Evolutionary conservation across 2,113 vertebrate species (phyloP).

Genomic region (Ailurus styani): DNA sequence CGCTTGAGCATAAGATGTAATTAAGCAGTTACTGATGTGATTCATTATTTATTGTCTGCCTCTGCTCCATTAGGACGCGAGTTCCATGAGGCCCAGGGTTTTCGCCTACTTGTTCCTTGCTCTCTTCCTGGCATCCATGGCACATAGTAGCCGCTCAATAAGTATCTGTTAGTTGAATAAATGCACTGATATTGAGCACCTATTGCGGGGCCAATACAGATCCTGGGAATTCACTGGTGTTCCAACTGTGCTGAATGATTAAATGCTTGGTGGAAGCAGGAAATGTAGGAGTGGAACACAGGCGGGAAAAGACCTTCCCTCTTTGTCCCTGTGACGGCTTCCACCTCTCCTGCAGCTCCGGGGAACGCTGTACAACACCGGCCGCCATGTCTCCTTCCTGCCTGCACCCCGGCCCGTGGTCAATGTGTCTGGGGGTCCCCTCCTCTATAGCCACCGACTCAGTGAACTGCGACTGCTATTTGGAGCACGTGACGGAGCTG

Average conservation of each 20-base stretch:
- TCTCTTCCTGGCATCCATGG: neutral
- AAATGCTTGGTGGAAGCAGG: neutral
- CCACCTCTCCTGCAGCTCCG: slow-evolving; percentile 70
- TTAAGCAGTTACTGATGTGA: neutral
- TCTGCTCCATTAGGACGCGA: neutral
- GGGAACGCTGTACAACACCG: slow-evolving; percentile 81
- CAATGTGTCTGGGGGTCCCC: slow-evolving; percentile 82
- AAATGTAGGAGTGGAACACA: neutral
- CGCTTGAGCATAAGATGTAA: neutral
- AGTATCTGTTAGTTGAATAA: neutral
- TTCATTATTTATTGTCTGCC: neutral
- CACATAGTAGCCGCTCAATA: neutral
- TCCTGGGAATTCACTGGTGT: neutral
- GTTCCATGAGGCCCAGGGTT: neutral
- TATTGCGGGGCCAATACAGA: neutral
- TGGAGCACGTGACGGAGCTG: slow-evolving; percentile 77
- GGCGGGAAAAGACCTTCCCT: neutral
- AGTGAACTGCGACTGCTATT: slow-evolving; percentile 80
- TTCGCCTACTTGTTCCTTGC: neutral
- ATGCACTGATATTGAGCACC: neutral
- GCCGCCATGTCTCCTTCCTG: slow-evolving; percentile 80
- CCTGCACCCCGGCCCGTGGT: slow-evolving; percentile 78
- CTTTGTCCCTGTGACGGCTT: neutral
- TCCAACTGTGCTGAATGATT: neutral
- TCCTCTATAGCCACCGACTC: slow-evolving; percentile 81